A percentile compares a stretch with the other conserved stretches of the same genome.
phyloP scores from a whole-genome alignment of 2,888 invertebrate genomes.

The Athalia rosae region DNA sequence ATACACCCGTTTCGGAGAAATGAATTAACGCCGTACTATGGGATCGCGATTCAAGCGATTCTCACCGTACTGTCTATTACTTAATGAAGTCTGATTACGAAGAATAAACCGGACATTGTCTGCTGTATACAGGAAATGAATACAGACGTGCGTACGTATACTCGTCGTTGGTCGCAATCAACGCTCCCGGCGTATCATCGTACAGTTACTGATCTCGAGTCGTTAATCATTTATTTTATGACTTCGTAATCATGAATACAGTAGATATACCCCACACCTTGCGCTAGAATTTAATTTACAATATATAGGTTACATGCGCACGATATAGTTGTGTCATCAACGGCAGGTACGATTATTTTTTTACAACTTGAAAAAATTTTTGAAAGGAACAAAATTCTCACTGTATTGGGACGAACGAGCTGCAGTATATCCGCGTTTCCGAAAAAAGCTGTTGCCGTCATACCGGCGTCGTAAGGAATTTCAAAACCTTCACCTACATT shows the following conservation, averaged over 20 bases:
- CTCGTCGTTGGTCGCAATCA: not conserved
- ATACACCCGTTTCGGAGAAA: slow-evolving; percentile 31
- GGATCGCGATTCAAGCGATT: slow-evolving; percentile 31
- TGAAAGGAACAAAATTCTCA: too few species aligned
- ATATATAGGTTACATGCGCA: not conserved
- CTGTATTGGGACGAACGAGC: too few species aligned
- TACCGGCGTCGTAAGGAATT: too few species aligned
- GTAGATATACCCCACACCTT: not conserved
- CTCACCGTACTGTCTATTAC: slow-evolving; percentile 36
- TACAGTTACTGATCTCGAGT: slow-evolving; percentile 32
- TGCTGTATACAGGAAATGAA: slow-evolving; percentile 43
- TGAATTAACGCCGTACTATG: slow-evolving; percentile 29
- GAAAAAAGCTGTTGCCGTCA: too few species aligned
- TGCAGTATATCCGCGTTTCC: too few species aligned
- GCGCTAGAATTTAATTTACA: not conserved
- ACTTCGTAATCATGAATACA: slow-evolving; percentile 17
- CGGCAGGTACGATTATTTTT: too few species aligned
- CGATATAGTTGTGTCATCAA: too few species aligned
- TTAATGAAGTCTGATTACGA: slow-evolving; percentile 43
- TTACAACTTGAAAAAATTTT: too few species aligned
- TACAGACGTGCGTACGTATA: slow-evolving; percentile 7
- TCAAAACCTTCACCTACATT: too few species aligned
- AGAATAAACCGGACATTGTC: slow-evolving; percentile 44
- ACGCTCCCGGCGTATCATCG: not conserved
- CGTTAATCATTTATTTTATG: slow-evolving; percentile 12